Evolutionary conservation across 2,113 vertebrate genomes (phyloP), one percentile per base, ranked within the genome.

Genomic region (Calyptommatus sinebrachiatus): DNA sequence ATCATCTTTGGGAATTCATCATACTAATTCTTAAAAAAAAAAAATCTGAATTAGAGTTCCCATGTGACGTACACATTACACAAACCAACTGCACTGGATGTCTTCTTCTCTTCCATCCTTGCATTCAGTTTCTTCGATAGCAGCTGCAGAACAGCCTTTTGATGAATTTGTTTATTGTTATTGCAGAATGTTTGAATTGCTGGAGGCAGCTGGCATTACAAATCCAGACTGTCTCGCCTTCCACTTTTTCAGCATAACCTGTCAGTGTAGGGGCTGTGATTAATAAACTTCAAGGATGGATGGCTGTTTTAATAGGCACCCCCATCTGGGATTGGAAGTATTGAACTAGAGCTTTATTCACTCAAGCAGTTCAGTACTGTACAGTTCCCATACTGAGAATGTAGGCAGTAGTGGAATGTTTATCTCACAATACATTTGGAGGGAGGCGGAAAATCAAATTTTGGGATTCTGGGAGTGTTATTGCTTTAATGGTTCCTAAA

Each of bases 141-240:
- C 31, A 24, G 71, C 69, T 8, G 16, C 67, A n/a, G 72, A 74
- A 60, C 48, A 80, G 71, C 24, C 63, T 46, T 80, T 81, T 46
- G 63, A 68, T 60, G 71, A 74, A 74, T 68, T 65, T 8, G 21
- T 81, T 68, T 69, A 68, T 29, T 46, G 63, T 60, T 74, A 35
- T 73, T 18, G 48, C 63, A 81, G 74, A 81, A 68, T 60, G 71
- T 68, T 74, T 24, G 63, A 60, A 68, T 61, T 60, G 71, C 18
- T 68, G 29, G 53, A 80, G 74, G 63, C 63, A 81, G 48, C 71
- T 81, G 79, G 71, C 29, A 18, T 74, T 74, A 67, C 79, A 46
- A 74, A 74, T 68, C 62, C 71, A 74, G 60, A 81, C 31, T 1
- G 26, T 68, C 31, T 68, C 63, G 28, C 57, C 48, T 22, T 74